Base-by-base conservation (phyloP, 2,113 vertebrate genomes). In the Megaleporinus macrocephalus region DNA sequence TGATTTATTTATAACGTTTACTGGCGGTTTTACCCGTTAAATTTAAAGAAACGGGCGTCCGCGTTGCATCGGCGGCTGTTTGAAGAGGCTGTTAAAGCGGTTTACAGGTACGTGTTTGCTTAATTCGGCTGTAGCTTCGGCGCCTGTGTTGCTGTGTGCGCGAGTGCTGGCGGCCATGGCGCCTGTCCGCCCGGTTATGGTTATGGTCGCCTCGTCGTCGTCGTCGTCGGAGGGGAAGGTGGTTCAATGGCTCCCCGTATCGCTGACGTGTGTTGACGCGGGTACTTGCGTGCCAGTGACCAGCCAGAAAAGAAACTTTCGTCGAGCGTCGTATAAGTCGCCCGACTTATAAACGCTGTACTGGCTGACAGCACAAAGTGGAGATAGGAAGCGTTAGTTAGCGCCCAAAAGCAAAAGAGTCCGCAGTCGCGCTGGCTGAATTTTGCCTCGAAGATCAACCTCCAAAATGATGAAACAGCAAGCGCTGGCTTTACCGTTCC, bases 221-320 rank as follows among this genome's bases (percentile, higher is more conserved):
- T 93, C 91, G 93, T 92, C 92, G 86, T 88, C 89, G 91, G 90
- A 87, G 90, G 90, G 88, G 92, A 94, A 93, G 93, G 92, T 90
- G 92, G 90, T 79, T 86, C 93, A 93, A 93, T 93, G 92, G 93
- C 90, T 93, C 90, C 90, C 86, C 90, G 93, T 90, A 90, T 90
- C 92, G 92, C 94, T 95, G 94, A 95, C 94, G 94, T 94, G 91
- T 94, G 85, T 94, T 93, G 94, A 95, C 94, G 94, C 93, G 93
- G 87, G 90, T 87, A 91, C 85, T 92, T 93, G 92, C 93, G 93
- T 94, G 90, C 89, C 91, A 91, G 92, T 94, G 93, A 94, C 92
- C 93, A 89, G 92, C 89, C 80, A 71, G 91, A 79, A 90, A 91
- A 71, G 91, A 79, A 90, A 91, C 85, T 87, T 87, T 74, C 44